These are phyloP conservation scores for Ommatoiulus sabulosus DNA, from an alignment of 2,888 invertebrate genomes.

Conservation along the genomic window DNA sequence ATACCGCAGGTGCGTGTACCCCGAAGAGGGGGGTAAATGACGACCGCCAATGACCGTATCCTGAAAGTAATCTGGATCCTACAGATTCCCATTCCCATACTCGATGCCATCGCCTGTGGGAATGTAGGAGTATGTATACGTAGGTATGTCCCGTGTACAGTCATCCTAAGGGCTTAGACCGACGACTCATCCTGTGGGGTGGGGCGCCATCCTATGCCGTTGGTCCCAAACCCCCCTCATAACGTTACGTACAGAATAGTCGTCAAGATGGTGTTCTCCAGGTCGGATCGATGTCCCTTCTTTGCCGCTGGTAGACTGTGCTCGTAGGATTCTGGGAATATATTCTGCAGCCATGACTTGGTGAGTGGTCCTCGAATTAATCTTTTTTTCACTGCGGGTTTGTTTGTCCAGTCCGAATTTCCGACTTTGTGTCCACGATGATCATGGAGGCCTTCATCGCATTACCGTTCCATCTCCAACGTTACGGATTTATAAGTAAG, in stretches of 20 bases:
- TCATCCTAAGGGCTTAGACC: not conserved
- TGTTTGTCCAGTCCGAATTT: too few species aligned
- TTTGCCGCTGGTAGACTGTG: not conserved
- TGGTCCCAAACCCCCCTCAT: not conserved
- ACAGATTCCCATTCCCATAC: constrained; percentile 20
- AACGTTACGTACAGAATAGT: not conserved
- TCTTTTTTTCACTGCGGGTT: not conserved
- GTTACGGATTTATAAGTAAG: too few species aligned
- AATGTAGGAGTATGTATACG: not conserved
- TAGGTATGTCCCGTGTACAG: not conserved
- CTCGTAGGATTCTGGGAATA: not conserved
- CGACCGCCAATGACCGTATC: not conserved
- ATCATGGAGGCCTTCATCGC: too few species aligned
- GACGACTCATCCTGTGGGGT: constrained; percentile 12
- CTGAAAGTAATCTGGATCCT: not conserved
- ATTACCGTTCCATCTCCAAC: too few species aligned
- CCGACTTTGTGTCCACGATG: too few species aligned
- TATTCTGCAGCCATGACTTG: not conserved
- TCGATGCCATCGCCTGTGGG: not conserved
- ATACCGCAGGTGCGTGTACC: not conserved
- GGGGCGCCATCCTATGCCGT: not conserved
- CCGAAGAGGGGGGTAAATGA: constrained; percentile 20
- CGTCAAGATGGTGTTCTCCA: not conserved
- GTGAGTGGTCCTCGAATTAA: not conserved
- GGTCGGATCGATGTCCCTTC: not conserved